phyloP scores from a whole-genome alignment of 2,797 vertebrate species.

The Presbytis comata region DNA sequence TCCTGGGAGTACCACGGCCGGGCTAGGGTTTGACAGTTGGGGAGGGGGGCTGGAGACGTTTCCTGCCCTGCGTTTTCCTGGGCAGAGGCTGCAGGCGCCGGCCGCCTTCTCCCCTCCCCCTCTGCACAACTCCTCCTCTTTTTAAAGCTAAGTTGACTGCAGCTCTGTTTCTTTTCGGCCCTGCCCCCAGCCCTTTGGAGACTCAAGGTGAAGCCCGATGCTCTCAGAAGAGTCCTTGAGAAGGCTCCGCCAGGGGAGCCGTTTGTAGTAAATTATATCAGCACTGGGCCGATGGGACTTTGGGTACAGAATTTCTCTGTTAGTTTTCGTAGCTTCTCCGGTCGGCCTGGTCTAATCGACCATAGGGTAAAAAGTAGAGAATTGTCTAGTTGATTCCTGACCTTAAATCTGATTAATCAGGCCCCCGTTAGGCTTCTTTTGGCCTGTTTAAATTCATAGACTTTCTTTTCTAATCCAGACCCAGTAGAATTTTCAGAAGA shows the following conservation, averaged over 20 bases:
- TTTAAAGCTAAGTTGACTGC: conserved; percentile 41
- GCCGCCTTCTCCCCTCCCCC: conserved; percentile 47
- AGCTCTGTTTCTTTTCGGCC: conserved; percentile 23
- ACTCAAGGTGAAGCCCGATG: conserved; percentile 61
- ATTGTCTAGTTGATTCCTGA: neutral
- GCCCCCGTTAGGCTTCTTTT: neutral
- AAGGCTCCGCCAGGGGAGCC: neutral
- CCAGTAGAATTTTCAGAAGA: neutral
- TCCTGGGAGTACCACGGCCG: conserved; percentile 52
- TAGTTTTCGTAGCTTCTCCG: conserved; percentile 5
- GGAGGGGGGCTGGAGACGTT: conserved; percentile 45
- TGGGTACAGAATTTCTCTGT: neutral
- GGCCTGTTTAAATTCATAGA: neutral
- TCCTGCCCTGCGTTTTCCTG: conserved; percentile 56
- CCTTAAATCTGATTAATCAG: neutral
- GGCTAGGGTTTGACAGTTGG: conserved; percentile 72
- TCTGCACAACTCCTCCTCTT: conserved; percentile 58
- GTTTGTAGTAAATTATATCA: conserved; percentile 22
- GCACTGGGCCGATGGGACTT: neutral
- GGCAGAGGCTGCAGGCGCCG: neutral
- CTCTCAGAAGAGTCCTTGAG: neutral
- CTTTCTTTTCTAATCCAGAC: conserved; percentile 39
- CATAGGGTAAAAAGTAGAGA: neutral
- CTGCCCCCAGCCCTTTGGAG: conserved; percentile 53
- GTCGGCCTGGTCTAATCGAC: neutral